phyloP scores from a whole-genome alignment of 2,888 invertebrate genomes.

The Balanococcus diminutus region DNA sequence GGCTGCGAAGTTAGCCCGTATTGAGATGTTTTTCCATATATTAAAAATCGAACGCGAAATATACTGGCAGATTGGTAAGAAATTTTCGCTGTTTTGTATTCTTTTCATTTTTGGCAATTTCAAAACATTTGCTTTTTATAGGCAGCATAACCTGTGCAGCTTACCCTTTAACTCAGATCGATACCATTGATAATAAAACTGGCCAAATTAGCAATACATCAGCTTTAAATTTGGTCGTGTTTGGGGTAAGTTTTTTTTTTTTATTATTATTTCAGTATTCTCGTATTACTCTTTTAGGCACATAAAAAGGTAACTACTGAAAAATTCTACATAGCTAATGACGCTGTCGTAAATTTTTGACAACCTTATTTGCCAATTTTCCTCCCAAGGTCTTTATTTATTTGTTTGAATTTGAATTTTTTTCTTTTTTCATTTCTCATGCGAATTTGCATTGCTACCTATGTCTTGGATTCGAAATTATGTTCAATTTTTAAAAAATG shows the following conservation, averaged over 20 bases:
- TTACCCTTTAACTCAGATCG: slow-evolving; percentile 91
- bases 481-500: not conserved
- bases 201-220: slow-evolving; percentile 95
- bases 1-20: slow-evolving; percentile 89
- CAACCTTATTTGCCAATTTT: not conserved
- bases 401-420: not conserved
- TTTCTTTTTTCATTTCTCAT: not conserved
- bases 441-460: not conserved
- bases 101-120: not conserved
- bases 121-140: slow-evolving; percentile 59
- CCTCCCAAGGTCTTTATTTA: not conserved
- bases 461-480: not conserved
- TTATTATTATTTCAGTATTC: too few relatives aligned
- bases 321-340: not conserved
- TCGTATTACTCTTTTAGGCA: not conserved
- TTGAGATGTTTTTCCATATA: slow-evolving; percentile 97
- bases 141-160: slow-evolving; percentile 94
- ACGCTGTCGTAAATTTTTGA: not conserved
- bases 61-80: slow-evolving; percentile 90
- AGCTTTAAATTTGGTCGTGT: slow-evolving; percentile 92
- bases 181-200: slow-evolving; percentile 89
- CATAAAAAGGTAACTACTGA: too few relatives aligned
- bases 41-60: slow-evolving; percentile 94
- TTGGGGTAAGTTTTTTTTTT: slow-evolving; percentile 75
- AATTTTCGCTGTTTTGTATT: not conserved